These are phyloP conservation scores for Nothocercus nigrocapillus DNA, from an alignment of 2,113 vertebrate genomes.

Conservation along the genomic window DNA sequence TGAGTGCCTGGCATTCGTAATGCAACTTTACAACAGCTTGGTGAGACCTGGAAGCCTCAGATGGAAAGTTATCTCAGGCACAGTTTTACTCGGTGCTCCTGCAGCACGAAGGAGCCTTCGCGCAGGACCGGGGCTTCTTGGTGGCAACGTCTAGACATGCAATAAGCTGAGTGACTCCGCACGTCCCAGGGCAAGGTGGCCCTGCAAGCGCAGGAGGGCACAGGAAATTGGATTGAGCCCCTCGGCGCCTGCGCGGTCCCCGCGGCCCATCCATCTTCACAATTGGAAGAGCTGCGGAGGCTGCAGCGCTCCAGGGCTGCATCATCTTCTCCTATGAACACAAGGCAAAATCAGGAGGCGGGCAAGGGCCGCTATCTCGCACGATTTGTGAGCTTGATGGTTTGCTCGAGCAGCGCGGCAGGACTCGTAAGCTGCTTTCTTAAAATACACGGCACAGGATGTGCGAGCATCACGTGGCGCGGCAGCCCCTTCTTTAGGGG, in stretches of 20 bases:
- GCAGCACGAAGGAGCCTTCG: not conserved
- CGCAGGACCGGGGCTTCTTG: accelerated
- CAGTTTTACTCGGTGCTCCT: accelerated
- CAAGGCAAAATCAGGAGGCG: accelerated
- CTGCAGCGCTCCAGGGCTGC: accelerated
- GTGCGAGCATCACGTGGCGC: not conserved
- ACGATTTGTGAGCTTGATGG: not conserved
- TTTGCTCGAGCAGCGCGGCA: accelerated
- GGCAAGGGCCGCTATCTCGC: not conserved
- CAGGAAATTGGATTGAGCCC: not conserved
- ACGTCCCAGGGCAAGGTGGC: not conserved
- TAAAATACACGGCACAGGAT: not conserved
- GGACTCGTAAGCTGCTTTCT: not conserved
- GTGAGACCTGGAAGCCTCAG: not conserved
- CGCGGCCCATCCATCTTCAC: not conserved
- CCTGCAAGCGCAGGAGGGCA: accelerated
- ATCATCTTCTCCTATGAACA: accelerated
- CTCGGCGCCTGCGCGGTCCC: not conserved
- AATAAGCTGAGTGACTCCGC: accelerated
- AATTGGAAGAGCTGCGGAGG: not conserved
- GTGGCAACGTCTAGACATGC: not conserved
- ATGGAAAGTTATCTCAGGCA: not conserved
- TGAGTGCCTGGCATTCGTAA: not conserved
- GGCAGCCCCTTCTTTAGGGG: not conserved
- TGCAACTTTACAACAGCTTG: not conserved